These are phyloP conservation scores for Ptiloglossa arizonensis DNA, from an alignment of 1,140 invertebrate genomes.

Conservation along the genomic window DNA sequence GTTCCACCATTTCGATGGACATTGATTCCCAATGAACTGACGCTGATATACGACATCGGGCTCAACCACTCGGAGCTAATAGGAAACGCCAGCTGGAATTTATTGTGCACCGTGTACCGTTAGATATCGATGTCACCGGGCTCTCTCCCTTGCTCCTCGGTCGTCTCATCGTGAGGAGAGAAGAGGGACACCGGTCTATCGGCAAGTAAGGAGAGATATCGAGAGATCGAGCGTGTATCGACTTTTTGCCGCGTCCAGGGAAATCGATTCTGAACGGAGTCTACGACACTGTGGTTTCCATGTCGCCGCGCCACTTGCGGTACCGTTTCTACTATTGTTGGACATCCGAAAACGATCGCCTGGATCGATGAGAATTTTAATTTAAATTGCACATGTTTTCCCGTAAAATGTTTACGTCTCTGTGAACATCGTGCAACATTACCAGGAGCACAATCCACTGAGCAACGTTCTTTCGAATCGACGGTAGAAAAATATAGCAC, in stretches of 20 bases:
- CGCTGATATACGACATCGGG: conserved; percentile 54
- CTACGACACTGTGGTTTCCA: too few species aligned
- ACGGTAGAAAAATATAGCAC: too few species aligned
- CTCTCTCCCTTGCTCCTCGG: not conserved
- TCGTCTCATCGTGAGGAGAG: not conserved
- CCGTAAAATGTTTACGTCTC: too few species aligned
- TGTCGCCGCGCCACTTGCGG: too few species aligned
- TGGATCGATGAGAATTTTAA: too few species aligned
- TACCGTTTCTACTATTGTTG: too few species aligned
- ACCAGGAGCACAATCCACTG: too few species aligned
- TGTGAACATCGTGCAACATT: too few species aligned
- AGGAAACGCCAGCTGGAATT: conserved; percentile 54
- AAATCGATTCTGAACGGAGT: conserved; percentile 34
- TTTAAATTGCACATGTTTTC: too few species aligned
- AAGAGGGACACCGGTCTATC: not conserved
- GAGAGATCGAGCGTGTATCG: not conserved
- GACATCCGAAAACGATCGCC: too few species aligned
- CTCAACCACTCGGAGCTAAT: conserved; percentile 48
- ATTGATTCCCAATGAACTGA: conserved; percentile 62
- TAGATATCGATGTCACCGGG: conserved; percentile 42
- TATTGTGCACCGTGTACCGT: conserved; percentile 36
- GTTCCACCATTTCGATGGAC: conserved; percentile 35
- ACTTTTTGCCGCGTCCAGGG: not conserved
- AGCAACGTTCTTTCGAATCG: too few species aligned
- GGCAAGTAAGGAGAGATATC: conserved; percentile 18